Percentiles rank a stretch among this genome's conserved stretches.
These are phyloP conservation scores for Kryphioiulus occultus DNA, from an alignment of 2,888 invertebrate species.

Conservation along the genomic window DNA sequence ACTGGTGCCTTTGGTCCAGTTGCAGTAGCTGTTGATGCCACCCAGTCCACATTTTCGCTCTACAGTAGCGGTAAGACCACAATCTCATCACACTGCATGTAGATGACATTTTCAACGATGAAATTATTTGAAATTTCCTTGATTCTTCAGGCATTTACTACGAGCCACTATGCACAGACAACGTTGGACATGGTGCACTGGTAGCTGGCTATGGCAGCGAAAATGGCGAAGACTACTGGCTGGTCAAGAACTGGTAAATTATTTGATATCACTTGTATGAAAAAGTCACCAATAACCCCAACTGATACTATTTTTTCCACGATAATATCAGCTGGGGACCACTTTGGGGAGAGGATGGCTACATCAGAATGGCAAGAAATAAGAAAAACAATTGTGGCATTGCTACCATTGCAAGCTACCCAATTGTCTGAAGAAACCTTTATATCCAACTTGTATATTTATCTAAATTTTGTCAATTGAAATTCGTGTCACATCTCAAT, in stretches of 20 bases:
- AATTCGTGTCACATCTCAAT: not conserved
- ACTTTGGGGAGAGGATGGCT: conserved; percentile 83
- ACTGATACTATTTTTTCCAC: not conserved
- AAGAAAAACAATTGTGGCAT: conserved; percentile 84
- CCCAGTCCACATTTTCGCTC: conserved; percentile 83
- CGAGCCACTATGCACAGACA: conserved; percentile 72
- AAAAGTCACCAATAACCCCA: not conserved
- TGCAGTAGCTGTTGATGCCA: conserved; percentile 89
- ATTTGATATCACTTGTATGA: not conserved
- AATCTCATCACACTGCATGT: not conserved
- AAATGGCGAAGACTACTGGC: conserved; percentile 74
- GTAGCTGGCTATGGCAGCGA: conserved; percentile 83
- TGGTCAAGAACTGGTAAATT: conserved; percentile 76
- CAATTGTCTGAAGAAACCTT: conserved; percentile 58
- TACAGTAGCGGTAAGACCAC: conserved; percentile 65
- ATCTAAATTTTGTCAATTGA: not conserved
- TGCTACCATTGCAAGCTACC: conserved; percentile 85
- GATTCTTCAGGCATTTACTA: conserved; percentile 60
- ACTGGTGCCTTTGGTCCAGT: conserved; percentile 86
- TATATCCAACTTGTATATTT: not conserved
- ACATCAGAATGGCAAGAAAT: conserved; percentile 77
- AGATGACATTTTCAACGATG: no score
- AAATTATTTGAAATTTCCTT: no score
- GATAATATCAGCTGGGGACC: conserved; percentile 75
- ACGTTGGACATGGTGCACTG: conserved; percentile 89